Evolutionary conservation across 2,113 vertebrate species (phyloP).

Genomic region (Alexandromys fortis): DNA sequence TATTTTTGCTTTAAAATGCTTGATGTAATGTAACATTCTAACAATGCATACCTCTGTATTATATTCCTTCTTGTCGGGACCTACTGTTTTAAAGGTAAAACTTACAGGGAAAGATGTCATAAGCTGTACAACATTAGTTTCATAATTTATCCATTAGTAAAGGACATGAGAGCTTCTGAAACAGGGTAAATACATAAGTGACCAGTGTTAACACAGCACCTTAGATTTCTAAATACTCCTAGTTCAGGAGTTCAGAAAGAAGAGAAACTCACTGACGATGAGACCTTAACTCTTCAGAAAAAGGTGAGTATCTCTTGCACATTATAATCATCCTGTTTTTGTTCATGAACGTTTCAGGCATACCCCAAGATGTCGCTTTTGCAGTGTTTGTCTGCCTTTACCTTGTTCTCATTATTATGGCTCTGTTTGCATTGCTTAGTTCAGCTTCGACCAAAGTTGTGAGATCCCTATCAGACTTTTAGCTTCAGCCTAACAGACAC

Average conservation of each 20-base stretch:
- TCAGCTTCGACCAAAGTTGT: neutral
- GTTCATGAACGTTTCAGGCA: neutral
- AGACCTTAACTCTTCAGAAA: neutral
- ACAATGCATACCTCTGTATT: neutral
- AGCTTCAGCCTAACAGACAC: neutral
- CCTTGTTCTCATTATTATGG: neutral
- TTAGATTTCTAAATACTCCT: neutral
- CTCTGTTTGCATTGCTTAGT: neutral
- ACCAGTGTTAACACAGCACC: neutral
- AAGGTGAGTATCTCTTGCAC: neutral
- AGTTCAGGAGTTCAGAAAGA: neutral
- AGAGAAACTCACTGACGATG: neutral
- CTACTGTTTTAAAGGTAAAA: neutral
- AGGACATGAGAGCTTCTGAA: neutral
- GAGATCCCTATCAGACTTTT: neutral
- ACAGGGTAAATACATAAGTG: neutral
- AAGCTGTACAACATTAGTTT: neutral
- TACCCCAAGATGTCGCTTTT: neutral
- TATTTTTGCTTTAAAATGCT: constrained; percentile 7
- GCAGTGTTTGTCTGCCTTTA: neutral
- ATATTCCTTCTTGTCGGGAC: neutral
- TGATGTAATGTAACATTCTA: neutral
- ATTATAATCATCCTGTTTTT: neutral
- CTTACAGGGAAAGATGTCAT: neutral
- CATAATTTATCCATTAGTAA: constrained; percentile 14